Evolutionary conservation across 2,113 vertebrate species (phyloP), one percentile per base, ranked within the genome.

Genomic region (Bubo bubo): DNA sequence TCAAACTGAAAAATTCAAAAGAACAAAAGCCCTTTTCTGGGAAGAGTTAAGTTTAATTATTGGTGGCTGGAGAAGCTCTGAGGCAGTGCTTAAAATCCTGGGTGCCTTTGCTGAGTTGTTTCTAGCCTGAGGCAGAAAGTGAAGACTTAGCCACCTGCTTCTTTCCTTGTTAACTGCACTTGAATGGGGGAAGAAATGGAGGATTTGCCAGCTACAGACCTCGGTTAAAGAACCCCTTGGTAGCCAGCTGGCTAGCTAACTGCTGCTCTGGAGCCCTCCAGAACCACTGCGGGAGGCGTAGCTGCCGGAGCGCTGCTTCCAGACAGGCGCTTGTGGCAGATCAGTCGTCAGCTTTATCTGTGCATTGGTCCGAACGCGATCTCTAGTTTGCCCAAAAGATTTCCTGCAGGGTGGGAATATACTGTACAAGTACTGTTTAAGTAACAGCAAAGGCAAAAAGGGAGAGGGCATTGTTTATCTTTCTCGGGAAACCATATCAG

Each of bases 291-390:
- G 26, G 35, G 56, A 80, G 74, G 28, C 34, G 27, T 23, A 26
- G 59, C 32, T 70, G 14, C 2, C 39, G 39, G 39, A 3, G 50
- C 4, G 41, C 62, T 27, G n/a, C 70, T 30, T 35, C 3, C 3
- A 41, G 58, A 56, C 47, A 3, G 43, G 28, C 5, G 0, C 7
- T 45, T 3, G 2, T 14, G 32, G 45, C 23, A 23, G 32, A 32
- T 22, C 10, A 12, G 20, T 23, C 3, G 1, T 35, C 43, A 10
- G 13, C 35, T 50, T 39, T 49, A 10, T 8, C 50, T 59, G 39
- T 11, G n/a, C 5, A 0, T 75, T 14, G 19, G 17, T 26, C 43
- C 52, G 53, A 58, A 66, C 12, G 1, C 1, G 7, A 24, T 45
- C 43, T 66, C 28, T 10, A 15, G 24, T 39, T 60, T 59, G 66